Evolutionary conservation across 2,113 vertebrate species (phyloP).

Genomic region (Rafetus swinhoei): DNA sequence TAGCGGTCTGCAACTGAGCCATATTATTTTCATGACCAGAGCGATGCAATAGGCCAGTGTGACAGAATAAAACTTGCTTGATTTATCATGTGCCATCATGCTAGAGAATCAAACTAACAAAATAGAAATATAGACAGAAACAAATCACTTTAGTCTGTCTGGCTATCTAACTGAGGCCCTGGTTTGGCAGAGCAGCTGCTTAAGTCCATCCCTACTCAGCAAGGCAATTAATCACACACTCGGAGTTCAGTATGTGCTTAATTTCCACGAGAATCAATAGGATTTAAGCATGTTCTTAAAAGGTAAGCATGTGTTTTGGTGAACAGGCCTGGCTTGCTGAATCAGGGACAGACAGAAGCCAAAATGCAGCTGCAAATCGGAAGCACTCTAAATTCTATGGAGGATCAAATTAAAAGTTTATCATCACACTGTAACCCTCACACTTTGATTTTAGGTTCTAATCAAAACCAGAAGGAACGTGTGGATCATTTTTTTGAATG

Average conservation of each 20-base stretch:
- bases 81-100: not conserved
- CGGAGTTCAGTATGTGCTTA: not conserved
- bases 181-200: slow-evolving; percentile 17
- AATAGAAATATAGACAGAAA: not conserved
- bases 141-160: not conserved
- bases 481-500: slow-evolving; percentile 8
- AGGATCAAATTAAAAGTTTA: slow-evolving; percentile 18
- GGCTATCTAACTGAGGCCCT: not conserved
- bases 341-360: not conserved
- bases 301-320: slow-evolving; percentile 36
- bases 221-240: not conserved
- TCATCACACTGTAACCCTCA: not conserved
- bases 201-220: not conserved
- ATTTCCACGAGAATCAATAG: not conserved
- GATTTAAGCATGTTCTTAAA: not conserved
- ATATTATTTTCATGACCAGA: not conserved
- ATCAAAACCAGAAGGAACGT: not conserved
- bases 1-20: not conserved
- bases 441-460: not conserved
- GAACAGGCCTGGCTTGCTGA: slow-evolving; percentile 1
- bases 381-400: not conserved
- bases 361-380: slow-evolving; percentile 1
- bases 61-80: not conserved
- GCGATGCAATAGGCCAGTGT: not conserved
- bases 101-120: not conserved